Evolutionary conservation across 1,140 invertebrate species (phyloP), one percentile per base, ranked within the genome.

Genomic region (Drosophila pallidifrons): DNA sequence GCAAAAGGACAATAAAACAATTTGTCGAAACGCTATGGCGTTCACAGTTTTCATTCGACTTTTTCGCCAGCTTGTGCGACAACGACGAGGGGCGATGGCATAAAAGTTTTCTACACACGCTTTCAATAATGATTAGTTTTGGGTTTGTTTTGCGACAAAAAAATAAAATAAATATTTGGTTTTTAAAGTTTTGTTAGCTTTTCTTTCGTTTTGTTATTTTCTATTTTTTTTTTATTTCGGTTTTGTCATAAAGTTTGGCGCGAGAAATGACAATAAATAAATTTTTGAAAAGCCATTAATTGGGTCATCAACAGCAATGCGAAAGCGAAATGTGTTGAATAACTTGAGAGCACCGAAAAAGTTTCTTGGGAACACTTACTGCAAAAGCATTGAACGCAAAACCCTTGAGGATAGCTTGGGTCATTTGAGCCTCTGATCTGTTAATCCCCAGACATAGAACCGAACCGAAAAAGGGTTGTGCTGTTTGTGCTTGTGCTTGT

Each of bases 81-180:
- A 10, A 3, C n/a, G 51, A 54, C 28, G 10, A 7, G 32, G 10
- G 52, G 5, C n/a, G n/a, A 11, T 38, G 30, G 32, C 32, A 72
- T 25, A 64, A 74, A 77, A 82, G 64, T 73, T 88, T 71, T 47
- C 46, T 68, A 41, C 52, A 68, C 72, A 87, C 79, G 80, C 82
- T 88, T 82, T 80, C 83, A 88, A 80, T 75, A 88, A 82, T 88
- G 80, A 88, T 82, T 82, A 87, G 83, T 88, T 79, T 38, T 11
- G 55, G 66, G 51, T 63, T 60, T 51, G 15, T 46, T 46, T 54
- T 49, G 60, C 49, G 38, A 10, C 30, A 8, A 32, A 45, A 71
- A 51, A 73, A 28, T 72, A 75, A 60, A 49, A 59, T 45, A 49
- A 57, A 61, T 41, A 43, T 52, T 51, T 51, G 45, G 47, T 63